Conservation (phyloP, 2,797 vertebrate species). For the Sebastes oblongus region DNA sequence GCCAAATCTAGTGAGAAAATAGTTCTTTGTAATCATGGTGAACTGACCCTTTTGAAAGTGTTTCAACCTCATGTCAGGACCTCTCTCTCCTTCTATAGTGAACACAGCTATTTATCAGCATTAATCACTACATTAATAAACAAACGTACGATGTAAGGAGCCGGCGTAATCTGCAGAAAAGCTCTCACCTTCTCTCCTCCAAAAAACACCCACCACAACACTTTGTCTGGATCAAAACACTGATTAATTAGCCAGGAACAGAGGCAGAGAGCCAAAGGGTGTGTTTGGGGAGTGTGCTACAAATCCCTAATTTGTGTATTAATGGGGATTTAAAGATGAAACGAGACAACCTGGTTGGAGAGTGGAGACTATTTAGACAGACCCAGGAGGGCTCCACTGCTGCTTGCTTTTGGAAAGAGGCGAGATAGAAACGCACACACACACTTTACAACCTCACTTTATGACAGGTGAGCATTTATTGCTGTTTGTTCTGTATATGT, state of each 20-base stretch:
- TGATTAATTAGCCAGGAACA: conserved; percentile 70
- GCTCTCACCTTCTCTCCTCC: conserved; percentile 38
- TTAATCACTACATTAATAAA: conserved; percentile 52
- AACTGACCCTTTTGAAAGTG: not conserved
- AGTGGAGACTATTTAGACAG: conserved; percentile 57
- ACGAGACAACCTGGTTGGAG: conserved; percentile 66
- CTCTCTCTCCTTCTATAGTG: not conserved
- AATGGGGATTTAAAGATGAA: conserved; percentile 78
- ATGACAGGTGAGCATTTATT: not conserved
- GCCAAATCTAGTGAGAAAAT: conserved; percentile 8
- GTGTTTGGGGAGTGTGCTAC: conserved; percentile 60
- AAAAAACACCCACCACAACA: conserved; percentile 43
- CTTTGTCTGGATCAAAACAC: conserved; percentile 67
- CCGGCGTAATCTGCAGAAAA: conserved; percentile 58
- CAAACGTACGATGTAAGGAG: conserved; percentile 15
- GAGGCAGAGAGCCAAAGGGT: conserved; percentile 33
- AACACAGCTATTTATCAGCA: conserved; percentile 37
- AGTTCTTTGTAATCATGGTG: conserved; percentile 6
- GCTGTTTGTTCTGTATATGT: not conserved
- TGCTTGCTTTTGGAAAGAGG: conserved; percentile 25
- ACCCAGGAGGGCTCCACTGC: conserved; percentile 49
- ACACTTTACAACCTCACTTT: not conserved
- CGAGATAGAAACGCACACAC: not conserved
- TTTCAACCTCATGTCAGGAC: conserved; percentile 24
- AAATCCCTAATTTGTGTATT: conserved; percentile 76